Evolutionary conservation across 2,113 vertebrate genomes (phyloP), one percentile per base, ranked within the genome.

Genomic region (Dasyprocta punctata): DNA sequence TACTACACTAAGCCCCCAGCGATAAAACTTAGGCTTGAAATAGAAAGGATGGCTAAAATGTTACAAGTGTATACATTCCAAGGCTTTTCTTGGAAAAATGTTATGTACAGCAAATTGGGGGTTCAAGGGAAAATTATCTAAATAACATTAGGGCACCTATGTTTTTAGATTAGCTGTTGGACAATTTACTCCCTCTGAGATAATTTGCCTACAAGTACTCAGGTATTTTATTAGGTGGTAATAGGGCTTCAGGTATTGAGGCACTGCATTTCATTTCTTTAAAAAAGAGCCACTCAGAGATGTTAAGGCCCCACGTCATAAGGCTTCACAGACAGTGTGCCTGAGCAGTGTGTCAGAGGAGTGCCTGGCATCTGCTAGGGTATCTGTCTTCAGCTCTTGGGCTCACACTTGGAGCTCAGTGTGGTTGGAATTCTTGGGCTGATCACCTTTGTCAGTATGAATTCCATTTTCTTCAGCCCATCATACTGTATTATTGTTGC

Each of bases 101-200:
- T 93, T 58, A 47, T 7, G 0, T 65, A 56, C 13, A 82, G n/a
- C 8, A 58, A 60, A 83, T 65, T 80, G 56, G 69, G 17, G 75
- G 7, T 22, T 63, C 61, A 7, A 28, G 28, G 33, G 6, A 0
- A 10, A 12, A 47, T 58, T 44, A 52, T 85, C 24, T 44, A 82
- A 93, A 86, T 89, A 69, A 52, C 84, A 14, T 60, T 28, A 33
- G 56, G 41, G 54, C 4, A 71, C 56, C 13, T 54, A 69, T 5
- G 5, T 26, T 88, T 95, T 77, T 83, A 63, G n/a, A 33, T 92
- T 65, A 26, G 36, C 44, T 88, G 38, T 5, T 19, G 5, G 12
- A 17, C 65, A 89, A 60, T 84, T 86, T 14, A 65, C 58, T 93
- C 85, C 26, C 30, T 92, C 44, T 86, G 86, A 96, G 33, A 87